Conservation (phyloP, 2,888 invertebrate genomes). For the Pimpla rufipes region DNA sequence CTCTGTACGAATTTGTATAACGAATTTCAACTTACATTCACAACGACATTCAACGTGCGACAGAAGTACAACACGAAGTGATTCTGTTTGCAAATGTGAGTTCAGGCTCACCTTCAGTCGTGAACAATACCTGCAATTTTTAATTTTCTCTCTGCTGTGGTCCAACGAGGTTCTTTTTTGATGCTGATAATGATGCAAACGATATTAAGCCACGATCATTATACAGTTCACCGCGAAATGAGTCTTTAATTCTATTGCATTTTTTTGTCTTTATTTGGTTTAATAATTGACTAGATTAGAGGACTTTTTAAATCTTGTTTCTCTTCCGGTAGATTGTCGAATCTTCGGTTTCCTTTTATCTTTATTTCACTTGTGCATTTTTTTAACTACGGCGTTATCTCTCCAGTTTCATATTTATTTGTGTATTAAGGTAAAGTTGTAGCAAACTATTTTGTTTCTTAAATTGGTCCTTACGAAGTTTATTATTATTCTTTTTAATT, state of each 20-base stretch:
- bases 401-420: constrained; percentile 35
- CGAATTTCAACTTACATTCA: constrained; percentile 77
- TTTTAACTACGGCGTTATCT: constrained; percentile 44
- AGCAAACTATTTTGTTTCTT: constrained; percentile 66
- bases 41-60: constrained; percentile 78
- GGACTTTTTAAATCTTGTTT: constrained; percentile 21
- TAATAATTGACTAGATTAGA: constrained; percentile 64
- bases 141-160: not conserved
- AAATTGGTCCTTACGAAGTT: constrained; percentile 53
- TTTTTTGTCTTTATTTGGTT: constrained; percentile 48
- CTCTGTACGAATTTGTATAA: not conserved
- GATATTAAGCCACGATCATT: constrained; percentile 3
- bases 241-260: not conserved
- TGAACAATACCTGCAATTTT: constrained; percentile 57
- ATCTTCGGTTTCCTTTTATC: constrained; percentile 20
- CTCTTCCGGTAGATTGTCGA: not conserved
- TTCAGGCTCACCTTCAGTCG: constrained; percentile 6
- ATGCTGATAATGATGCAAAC: not conserved
- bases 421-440: constrained; percentile 59
- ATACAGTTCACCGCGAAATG: not conserved
- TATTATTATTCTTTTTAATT: constrained; percentile 47
- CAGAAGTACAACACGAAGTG: constrained; percentile 74
- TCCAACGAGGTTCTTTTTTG: not conserved
- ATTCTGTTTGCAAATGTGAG: constrained; percentile 1
- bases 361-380: constrained; percentile 35